Evolutionary conservation across 2,797 vertebrate genomes (phyloP).

Genomic region (Chanos chanos): DNA sequence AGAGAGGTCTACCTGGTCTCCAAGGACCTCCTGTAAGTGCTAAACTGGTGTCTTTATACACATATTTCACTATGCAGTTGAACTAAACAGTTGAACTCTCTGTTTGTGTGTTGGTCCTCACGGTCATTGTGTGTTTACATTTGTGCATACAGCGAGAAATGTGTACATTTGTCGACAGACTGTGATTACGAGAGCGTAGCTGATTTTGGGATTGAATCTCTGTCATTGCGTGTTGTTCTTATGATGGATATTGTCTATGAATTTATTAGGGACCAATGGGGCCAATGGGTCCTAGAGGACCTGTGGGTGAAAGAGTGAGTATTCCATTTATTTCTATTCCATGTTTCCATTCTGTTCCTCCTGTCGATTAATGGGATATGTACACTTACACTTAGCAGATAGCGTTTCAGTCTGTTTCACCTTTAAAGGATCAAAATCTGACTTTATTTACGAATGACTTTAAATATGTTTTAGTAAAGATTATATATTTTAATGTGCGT

Average conservation of each 20-base stretch:
- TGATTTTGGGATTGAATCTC: too few relatives aligned
- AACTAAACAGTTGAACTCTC: neutral
- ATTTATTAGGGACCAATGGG: conserved; percentile 65
- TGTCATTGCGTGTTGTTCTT: too few relatives aligned
- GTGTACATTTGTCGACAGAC: neutral
- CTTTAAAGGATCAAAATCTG: too few relatives aligned
- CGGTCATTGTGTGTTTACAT: too few relatives aligned
- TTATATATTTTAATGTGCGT: too few relatives aligned
- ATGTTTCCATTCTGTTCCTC: too few relatives aligned
- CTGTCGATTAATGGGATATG: too few relatives aligned
- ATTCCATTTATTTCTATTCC: neutral
- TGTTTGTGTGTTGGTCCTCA: neutral
- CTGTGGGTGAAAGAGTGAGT: conserved; percentile 76
- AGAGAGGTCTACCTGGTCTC: conserved; percentile 44
- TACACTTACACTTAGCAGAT: too few relatives aligned
- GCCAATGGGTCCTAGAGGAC: conserved; percentile 71
- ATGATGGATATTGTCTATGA: neutral
- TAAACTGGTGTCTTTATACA: neutral
- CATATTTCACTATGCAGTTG: neutral
- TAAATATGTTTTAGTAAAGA: too few relatives aligned
- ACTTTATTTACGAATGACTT: too few relatives aligned
- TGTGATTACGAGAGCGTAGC: too few relatives aligned
- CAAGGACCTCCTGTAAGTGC: conserved; percentile 43
- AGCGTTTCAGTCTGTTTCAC: too few relatives aligned
- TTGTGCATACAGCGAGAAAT: neutral